These are phyloP conservation scores for Brachyistius frenatus DNA, from an alignment of 2,113 vertebrate species.

Conservation along the genomic window DNA sequence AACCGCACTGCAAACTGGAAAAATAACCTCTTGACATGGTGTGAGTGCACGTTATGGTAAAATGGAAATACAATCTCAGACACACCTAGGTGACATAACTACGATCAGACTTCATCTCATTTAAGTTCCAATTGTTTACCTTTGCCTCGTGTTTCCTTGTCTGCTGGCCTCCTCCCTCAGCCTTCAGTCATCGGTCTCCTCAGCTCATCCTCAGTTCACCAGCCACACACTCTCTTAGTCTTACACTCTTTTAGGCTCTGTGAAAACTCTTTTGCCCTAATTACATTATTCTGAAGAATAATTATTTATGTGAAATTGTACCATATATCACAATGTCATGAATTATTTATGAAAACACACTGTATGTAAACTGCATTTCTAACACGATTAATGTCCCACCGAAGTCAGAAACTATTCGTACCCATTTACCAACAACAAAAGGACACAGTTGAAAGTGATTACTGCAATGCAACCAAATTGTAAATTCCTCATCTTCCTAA, in stretches of 20 bases:
- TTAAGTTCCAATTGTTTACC: too few relatives aligned
- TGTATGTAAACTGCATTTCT: slow-evolving; percentile 62
- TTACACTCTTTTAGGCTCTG: neutral
- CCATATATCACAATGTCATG: slow-evolving; percentile 40
- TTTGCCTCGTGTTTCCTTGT: too few relatives aligned
- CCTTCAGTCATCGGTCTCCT: too few relatives aligned
- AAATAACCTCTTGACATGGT: too few relatives aligned
- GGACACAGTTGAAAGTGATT: slow-evolving; percentile 4
- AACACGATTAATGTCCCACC: slow-evolving; percentile 57
- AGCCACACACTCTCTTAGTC: too few relatives aligned
- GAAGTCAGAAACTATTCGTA: slow-evolving; percentile 43
- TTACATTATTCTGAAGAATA: slow-evolving; percentile 37
- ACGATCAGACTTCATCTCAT: too few relatives aligned
- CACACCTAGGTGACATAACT: too few relatives aligned
- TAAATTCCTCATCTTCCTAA: slow-evolving; percentile 42
- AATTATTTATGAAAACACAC: slow-evolving; percentile 39
- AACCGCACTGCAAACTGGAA: too few relatives aligned
- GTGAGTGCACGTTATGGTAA: too few relatives aligned
- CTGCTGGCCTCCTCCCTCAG: too few relatives aligned
- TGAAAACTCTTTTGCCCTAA: slow-evolving; percentile 35
- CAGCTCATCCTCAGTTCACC: too few relatives aligned
- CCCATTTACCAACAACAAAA: slow-evolving; percentile 42
- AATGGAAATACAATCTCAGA: too few relatives aligned
- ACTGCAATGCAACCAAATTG: slow-evolving; percentile 34
- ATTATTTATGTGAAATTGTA: slow-evolving; percentile 42